Evolutionary conservation across 2,888 invertebrate species (phyloP).

Genomic region (Drosophila ezoana): DNA sequence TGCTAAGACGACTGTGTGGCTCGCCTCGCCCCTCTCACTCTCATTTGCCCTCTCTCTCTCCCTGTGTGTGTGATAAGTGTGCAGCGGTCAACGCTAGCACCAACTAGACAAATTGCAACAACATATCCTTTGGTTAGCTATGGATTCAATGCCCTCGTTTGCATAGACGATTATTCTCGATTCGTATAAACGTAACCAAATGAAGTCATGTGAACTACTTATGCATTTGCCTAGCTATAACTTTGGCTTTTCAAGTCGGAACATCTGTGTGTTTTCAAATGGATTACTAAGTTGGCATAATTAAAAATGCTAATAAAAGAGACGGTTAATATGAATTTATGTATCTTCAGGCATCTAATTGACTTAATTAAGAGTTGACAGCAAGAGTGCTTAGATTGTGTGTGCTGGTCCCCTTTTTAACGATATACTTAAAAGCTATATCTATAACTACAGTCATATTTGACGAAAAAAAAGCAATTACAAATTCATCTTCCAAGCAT

Average conservation of each 20-base stretch:
- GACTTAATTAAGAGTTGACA: too few species aligned
- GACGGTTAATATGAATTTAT: conserved; percentile 1
- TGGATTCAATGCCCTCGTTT: conserved; percentile 51
- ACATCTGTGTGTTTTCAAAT: conserved; percentile 4
- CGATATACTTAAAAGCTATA: neutral
- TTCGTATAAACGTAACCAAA: conserved; percentile 16
- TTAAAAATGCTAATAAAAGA: conserved; percentile 17
- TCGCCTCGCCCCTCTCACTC: conserved; percentile 10
- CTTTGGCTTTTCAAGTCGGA: conserved; percentile 5
- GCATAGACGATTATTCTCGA: conserved; percentile 52
- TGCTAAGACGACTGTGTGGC: conserved; percentile 35
- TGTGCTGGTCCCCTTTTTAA: too few species aligned
- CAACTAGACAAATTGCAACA: conserved; percentile 70
- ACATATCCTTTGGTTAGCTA: conserved; percentile 51
- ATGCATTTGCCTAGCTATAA: conserved; percentile 1
- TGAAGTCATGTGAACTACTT: conserved; percentile 34
- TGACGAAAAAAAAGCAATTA: too few species aligned
- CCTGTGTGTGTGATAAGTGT: conserved; percentile 38
- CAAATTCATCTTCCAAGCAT: too few species aligned
- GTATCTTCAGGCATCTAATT: neutral
- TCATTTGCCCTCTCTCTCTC: neutral
- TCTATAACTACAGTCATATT: too few species aligned
- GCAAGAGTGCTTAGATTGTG: too few species aligned
- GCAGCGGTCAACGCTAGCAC: conserved; percentile 48
- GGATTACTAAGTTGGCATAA: conserved; percentile 16